phyloP scores from a whole-genome alignment of 2,888 invertebrate genomes.

The Pycnomerus fuliginosus region DNA sequence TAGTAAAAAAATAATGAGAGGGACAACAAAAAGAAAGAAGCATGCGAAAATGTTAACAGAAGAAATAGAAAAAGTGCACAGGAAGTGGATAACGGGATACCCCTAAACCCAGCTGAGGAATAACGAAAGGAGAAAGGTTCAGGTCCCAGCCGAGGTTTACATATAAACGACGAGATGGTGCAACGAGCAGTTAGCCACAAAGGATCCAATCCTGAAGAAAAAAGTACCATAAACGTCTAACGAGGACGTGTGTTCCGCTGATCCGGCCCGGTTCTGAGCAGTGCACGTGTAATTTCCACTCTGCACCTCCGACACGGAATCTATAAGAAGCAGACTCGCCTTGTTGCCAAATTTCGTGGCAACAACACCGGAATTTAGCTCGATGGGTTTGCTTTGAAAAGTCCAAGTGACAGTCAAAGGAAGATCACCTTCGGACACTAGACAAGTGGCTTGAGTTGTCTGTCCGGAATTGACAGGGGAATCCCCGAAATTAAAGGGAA shows the following conservation, averaged over 20 bases:
- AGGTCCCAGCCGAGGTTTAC: background rate
- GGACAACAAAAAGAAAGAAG: constrained; percentile 35
- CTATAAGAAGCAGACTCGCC: constrained; percentile 52
- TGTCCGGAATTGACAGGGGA: constrained; percentile 76
- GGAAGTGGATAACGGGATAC: constrained; percentile 43
- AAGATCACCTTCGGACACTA: constrained; percentile 62
- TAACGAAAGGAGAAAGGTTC: background rate
- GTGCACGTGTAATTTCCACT: constrained; percentile 53
- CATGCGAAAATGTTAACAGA: constrained; percentile 44
- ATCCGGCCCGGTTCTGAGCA: constrained; percentile 50
- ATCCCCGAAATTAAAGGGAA: constrained; percentile 77
- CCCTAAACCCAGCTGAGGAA: constrained; percentile 40
- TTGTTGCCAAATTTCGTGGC: constrained; percentile 53
- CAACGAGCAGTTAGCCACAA: constrained; percentile 19
- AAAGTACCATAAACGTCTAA: constrained; percentile 49
- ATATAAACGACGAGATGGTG: constrained; percentile 14
- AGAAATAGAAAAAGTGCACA: constrained; percentile 42
- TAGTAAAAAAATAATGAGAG: constrained; percentile 30
- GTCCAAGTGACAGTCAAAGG: constrained; percentile 60
- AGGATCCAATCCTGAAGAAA: constrained; percentile 3
- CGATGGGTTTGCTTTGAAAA: constrained; percentile 44
- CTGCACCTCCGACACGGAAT: constrained; percentile 46
- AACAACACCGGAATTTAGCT: constrained; percentile 42
- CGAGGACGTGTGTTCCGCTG: constrained; percentile 44
- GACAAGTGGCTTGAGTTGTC: constrained; percentile 72